Percentiles rank a stretch among this genome's conserved stretches.
Conservation (phyloP, 2,797 vertebrate species). For the Nyctibius grandis region DNA sequence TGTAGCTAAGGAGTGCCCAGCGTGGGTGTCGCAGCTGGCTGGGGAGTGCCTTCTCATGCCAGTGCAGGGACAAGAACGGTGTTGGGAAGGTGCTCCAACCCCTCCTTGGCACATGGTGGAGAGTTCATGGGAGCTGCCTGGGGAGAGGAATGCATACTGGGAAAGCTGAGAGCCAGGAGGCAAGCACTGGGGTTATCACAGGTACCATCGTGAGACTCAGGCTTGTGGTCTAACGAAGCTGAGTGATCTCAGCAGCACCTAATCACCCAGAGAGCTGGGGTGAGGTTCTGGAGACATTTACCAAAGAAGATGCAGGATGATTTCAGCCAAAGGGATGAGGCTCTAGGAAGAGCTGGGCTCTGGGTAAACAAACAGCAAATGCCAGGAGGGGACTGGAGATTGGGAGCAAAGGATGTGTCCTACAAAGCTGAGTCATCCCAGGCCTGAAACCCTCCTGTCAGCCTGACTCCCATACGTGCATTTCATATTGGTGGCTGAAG, state of each 20-base stretch:
- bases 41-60: neutral
- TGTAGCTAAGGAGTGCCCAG: neutral
- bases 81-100: neutral
- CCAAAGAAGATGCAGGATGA: neutral
- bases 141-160: neutral
- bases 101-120: neutral
- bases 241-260: constrained; percentile 9
- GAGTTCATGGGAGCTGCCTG: neutral
- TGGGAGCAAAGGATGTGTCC: neutral
- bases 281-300: neutral
- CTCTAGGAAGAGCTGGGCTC: neutral
- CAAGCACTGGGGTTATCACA: constrained; percentile 26
- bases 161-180: neutral
- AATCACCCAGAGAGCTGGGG: neutral
- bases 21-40: neutral
- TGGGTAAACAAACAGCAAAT: neutral
- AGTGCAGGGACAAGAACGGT: neutral
- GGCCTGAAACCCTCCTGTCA: neutral
- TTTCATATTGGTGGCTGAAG: neutral
- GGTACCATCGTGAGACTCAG: constrained; percentile 29
- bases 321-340: neutral
- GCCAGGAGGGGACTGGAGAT: neutral
- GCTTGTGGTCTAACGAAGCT: constrained; percentile 25
- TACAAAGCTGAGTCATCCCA: neutral
- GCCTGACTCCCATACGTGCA: neutral